Base-by-base conservation (phyloP, 1,140 invertebrate genomes). In the Drosophila suzukii region DNA sequence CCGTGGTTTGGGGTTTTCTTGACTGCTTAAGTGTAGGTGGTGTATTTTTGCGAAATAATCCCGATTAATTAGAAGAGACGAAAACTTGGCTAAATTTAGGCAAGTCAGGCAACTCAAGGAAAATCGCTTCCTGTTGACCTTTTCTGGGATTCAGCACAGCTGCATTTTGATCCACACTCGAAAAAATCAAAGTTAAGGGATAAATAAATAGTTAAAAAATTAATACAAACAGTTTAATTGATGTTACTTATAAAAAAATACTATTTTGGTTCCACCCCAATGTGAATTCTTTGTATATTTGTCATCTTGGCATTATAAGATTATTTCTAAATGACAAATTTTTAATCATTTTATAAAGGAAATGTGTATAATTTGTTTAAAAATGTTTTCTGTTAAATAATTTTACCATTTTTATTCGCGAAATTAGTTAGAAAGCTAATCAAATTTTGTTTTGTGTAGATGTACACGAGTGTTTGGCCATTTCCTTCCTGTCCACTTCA, bases 81-180 rank as follows among this genome's bases (percentile, higher is more conserved):
- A 57, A 41, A 49, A 39, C 15, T 70, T 10, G 12, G 43, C 50
- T 38, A 71, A 71, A 47, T 70, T 71, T 70, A 71, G 63, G 30
- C 27, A 51, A 36, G 50, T 36, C 60, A 15, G 30, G 30, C 30
- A n/a, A 20, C 39, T 56, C n/a, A 7, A 44, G 62, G 20, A 36
- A 15, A 68, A 68, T 43, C 27, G 47, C 20, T 71, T 36, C 30
- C 36, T n/a, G 56, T 39, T 71, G 68, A 56, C 66, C 66, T 72
- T 72, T 71, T 27, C 10, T 12, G 20, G 44, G 38, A 58, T n/a
- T 46, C 47, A 27, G 38, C 46, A 17, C 65, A 68, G 47, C 65
- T 71, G 67, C 67, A 71, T 49, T 71, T 57, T 10, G n/a, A 20
- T 34, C 13, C 13, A 38, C 44, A 60, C 60, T 63, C 1, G 5